A percentile compares a stretch with the other conserved stretches of the same genome.
Conservation (phyloP, 1,140 invertebrate genomes). For the Pygmarrhopalites habei region DNA sequence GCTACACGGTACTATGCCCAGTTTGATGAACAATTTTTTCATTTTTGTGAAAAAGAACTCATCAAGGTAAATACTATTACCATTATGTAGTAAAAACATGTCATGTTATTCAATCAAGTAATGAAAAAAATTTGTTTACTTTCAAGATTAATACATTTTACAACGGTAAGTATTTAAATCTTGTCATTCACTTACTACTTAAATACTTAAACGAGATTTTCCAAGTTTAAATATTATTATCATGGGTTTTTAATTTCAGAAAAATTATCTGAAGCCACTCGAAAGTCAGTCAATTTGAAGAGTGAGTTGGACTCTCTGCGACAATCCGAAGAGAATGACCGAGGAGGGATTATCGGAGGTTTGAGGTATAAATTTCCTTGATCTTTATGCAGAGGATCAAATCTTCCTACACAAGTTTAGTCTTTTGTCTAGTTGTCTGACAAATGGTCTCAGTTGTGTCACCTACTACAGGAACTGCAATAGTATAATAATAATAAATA, state of each 20-base stretch:
- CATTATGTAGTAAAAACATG: no score
- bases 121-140: no score
- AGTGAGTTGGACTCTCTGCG: constrained; percentile 74
- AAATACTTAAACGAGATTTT: neutral
- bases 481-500: no score
- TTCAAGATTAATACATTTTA: no score
- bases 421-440: no score
- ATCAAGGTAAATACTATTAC: constrained; percentile 81
- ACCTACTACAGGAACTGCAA: no score
- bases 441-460: no score
- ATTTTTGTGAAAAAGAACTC: constrained; percentile 75
- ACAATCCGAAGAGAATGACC: constrained; percentile 47
- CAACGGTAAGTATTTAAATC: constrained; percentile 50
- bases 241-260: constrained; percentile 57
- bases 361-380: no score
- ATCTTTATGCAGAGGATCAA: no score
- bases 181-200: no score
- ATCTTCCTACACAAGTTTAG: no score
- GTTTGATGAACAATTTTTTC: constrained; percentile 89
- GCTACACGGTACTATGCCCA: constrained; percentile 84
- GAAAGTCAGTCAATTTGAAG: constrained; percentile 85
- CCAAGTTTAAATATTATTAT: neutral
- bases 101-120: no score
- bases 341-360: constrained; percentile 20
- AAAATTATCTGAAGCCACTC: constrained; percentile 92